Evolutionary conservation across 2,797 vertebrate genomes (phyloP).

Genomic region (Coilia nasus): DNA sequence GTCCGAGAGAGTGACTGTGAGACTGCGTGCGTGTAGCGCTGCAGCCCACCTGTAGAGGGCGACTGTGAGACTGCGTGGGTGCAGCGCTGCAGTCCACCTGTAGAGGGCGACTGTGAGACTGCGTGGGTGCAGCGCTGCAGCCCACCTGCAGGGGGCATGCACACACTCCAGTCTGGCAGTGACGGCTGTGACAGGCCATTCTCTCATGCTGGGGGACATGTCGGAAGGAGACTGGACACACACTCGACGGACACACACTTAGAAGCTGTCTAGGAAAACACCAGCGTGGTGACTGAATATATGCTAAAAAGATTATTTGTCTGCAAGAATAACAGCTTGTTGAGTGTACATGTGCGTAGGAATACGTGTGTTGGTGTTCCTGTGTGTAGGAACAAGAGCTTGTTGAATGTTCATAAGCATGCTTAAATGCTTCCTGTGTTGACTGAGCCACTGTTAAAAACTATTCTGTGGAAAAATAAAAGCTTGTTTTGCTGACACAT

Average conservation of each 20-base stretch:
- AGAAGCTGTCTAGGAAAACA: neutral
- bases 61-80: neutral
- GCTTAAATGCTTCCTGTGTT: no score
- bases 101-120: neutral
- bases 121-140: neutral
- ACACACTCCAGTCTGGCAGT: neutral
- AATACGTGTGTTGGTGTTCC: no score
- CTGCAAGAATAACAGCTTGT: no score
- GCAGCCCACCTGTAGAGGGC: neutral
- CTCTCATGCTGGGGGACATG: neutral
- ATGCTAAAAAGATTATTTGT: neutral
- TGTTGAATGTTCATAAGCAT: no score
- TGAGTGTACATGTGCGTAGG: no score
- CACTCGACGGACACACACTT: neutral
- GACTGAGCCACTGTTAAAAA: no score
- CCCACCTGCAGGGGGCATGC: neutral
- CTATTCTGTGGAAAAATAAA: no score
- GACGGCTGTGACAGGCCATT: neutral
- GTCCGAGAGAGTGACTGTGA: neutral
- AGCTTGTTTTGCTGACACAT: no score
- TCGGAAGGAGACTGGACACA: neutral
- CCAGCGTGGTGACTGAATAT: neutral
- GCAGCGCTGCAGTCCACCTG: neutral
- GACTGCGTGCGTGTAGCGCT: neutral
- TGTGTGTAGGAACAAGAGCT: no score